Evolutionary conservation across 2,888 invertebrate species (phyloP).

Genomic region (Uropetala carovei): DNA sequence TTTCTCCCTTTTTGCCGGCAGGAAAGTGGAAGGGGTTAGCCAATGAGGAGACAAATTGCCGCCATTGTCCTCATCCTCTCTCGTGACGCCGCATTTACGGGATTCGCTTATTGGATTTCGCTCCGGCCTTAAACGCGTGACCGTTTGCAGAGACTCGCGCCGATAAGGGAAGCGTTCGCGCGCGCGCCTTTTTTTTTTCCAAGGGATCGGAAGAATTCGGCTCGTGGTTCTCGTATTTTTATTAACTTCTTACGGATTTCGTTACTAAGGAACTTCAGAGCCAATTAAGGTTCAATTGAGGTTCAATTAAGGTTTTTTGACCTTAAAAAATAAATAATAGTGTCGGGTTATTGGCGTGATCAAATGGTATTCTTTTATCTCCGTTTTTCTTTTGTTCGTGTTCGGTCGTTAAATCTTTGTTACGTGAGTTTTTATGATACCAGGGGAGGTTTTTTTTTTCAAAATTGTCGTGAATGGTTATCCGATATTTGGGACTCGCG

Average conservation of each 20-base stretch:
- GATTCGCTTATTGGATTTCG: slow-evolving; percentile 53
- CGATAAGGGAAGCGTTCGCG: neutral
- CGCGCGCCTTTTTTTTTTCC: neutral
- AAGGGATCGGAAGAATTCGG: too few species aligned
- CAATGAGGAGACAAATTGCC: neutral
- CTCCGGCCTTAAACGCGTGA: neutral
- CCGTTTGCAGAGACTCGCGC: neutral
- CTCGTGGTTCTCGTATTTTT: too few species aligned
- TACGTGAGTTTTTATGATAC: neutral
- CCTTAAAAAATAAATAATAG: too few species aligned
- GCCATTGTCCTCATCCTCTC: neutral
- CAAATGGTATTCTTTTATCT: too few species aligned
- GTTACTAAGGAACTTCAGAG: too few species aligned
- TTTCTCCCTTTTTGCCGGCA: neutral
- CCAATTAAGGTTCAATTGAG: too few species aligned
- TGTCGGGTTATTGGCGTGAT: too few species aligned
- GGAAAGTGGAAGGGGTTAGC: neutral
- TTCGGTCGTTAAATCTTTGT: neutral
- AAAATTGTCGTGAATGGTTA: too few species aligned
- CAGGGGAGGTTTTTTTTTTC: too few species aligned
- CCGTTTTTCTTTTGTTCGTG: neutral
- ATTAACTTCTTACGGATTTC: too few species aligned
- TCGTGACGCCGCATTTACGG: slow-evolving; percentile 29
- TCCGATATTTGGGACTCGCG: too few species aligned
- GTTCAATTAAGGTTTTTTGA: too few species aligned